Evolutionary conservation across 2,113 vertebrate species (phyloP).

Genomic region (Ceuthmochares aereus): DNA sequence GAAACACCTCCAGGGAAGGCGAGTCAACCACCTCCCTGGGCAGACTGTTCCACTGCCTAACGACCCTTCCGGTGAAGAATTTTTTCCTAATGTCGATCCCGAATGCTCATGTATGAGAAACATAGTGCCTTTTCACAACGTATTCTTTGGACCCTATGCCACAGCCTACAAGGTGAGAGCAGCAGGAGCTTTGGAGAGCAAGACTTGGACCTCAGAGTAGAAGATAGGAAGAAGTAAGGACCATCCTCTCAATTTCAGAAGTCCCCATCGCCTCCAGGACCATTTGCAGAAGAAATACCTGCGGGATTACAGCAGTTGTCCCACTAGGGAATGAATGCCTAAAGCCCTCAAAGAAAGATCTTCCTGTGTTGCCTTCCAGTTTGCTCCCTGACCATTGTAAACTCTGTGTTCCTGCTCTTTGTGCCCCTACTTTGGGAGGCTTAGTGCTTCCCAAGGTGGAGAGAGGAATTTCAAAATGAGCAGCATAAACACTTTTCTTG

Average conservation of each 20-base stretch:
- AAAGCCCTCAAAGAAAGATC: neutral
- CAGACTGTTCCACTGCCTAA: too few species aligned
- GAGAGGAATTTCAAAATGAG: neutral
- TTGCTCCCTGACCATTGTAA: neutral
- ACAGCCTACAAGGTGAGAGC: too few species aligned
- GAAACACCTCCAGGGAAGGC: too few species aligned
- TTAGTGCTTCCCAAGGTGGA: neutral
- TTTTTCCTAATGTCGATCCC: too few species aligned
- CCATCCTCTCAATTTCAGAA: neutral
- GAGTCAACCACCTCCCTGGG: too few species aligned
- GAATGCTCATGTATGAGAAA: neutral
- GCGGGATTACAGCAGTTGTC: neutral
- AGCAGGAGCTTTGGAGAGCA: neutral
- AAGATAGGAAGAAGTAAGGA: neutral
- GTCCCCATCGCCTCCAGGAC: neutral
- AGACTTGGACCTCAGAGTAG: too few species aligned
- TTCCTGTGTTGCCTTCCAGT: neutral
- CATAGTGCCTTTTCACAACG: accelerated
- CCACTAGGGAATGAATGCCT: neutral
- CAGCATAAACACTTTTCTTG: neutral
- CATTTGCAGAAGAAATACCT: neutral
- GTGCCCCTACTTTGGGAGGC: neutral
- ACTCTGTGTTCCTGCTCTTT: neutral
- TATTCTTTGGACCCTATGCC: neutral
- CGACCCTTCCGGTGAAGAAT: too few species aligned